Percentiles rank a stretch among this genome's conserved stretches.
These are phyloP conservation scores for Lathamus discolor DNA, from an alignment of 2,113 vertebrate genomes.

Conservation along the genomic window DNA sequence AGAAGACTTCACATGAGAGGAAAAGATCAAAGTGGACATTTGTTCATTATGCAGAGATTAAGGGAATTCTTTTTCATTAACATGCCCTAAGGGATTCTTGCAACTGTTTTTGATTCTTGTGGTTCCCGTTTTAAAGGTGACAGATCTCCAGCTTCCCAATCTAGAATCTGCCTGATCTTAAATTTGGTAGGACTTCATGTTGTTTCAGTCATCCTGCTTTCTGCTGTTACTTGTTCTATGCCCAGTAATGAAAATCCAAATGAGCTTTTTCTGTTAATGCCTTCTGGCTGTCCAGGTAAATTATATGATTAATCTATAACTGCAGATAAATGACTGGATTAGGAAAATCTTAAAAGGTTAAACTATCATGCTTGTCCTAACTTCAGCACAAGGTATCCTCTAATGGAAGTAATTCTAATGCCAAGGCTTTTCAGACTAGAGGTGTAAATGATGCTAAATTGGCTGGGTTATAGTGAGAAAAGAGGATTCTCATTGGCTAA, in stretches of 20 bases:
- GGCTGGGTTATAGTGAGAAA: not conserved
- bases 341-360: not conserved
- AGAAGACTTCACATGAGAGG: not conserved
- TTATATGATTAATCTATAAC: not conserved
- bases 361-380: not conserved
- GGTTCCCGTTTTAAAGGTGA: not conserved
- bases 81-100: not conserved
- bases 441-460: not conserved
- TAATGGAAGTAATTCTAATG: not conserved
- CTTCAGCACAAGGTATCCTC: not conserved
- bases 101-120: not conserved
- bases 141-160: not conserved
- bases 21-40: not conserved
- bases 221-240: not conserved
- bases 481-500: not conserved
- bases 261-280: not conserved
- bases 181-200: not conserved
- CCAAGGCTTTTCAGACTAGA: not conserved
- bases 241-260: not conserved
- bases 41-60: not conserved
- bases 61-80: not conserved
- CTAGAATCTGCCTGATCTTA: not conserved
- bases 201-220: not conserved
- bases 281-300: not conserved
- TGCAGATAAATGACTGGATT: not conserved